phyloP scores from a whole-genome alignment of 2,888 invertebrate genomes.

The Noctuana brunneofusca region DNA sequence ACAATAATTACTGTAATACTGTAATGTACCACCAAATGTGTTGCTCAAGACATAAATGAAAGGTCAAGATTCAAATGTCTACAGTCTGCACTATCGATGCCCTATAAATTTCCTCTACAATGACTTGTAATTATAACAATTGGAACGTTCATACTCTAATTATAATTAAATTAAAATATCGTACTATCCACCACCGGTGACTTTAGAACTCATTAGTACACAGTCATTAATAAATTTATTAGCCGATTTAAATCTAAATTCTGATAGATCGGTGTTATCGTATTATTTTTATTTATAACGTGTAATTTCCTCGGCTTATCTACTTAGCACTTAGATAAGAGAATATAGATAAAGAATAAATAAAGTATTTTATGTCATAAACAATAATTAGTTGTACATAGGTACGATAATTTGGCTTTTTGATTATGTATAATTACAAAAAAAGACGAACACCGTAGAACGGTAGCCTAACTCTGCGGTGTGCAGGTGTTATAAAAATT shows the following conservation, averaged over 20 bases:
- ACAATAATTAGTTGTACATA: neutral
- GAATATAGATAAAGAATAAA: conserved; percentile 30
- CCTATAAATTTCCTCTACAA: neutral
- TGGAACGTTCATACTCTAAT: neutral
- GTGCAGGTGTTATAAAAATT: conserved; percentile 62
- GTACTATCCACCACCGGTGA: neutral
- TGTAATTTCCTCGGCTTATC: conserved; percentile 37
- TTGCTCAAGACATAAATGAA: neutral
- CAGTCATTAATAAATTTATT: conserved; percentile 20
- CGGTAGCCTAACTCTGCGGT: neutral
- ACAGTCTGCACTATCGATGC: no score
- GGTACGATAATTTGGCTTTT: neutral
- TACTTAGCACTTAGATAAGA: conserved; percentile 30
- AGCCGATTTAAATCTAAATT: conserved; percentile 37
- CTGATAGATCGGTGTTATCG: conserved; percentile 32
- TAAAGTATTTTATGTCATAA: conserved; percentile 5
- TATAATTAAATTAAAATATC: neutral
- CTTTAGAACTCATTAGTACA: neutral
- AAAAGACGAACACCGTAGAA: neutral
- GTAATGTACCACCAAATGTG: no score
- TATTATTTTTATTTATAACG: conserved; percentile 38
- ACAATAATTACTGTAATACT: no score
- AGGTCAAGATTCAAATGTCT: no score
- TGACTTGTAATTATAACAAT: neutral
- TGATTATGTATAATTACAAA: neutral